phyloP scores from a whole-genome alignment of 2,888 invertebrate genomes.

The Lycophotia porphyrea region DNA sequence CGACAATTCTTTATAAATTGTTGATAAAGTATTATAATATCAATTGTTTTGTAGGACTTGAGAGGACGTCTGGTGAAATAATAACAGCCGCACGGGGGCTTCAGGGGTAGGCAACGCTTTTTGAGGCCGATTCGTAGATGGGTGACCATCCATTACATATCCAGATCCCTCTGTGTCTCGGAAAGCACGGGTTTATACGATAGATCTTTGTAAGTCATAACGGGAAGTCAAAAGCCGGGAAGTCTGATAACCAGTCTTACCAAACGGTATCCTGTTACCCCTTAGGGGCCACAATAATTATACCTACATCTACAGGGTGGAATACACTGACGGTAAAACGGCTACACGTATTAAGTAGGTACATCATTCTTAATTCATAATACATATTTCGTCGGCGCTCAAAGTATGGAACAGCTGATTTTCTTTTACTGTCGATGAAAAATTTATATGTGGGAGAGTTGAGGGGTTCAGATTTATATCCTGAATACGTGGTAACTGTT shows the following conservation, averaged over 20 bases:
- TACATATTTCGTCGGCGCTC: too few relatives aligned
- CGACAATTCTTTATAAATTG: slow-evolving; percentile 14
- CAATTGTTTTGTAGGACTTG: background rate
- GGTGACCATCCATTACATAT: background rate
- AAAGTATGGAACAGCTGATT: too few relatives aligned
- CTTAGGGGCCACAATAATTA: too few relatives aligned
- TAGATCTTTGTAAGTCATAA: background rate
- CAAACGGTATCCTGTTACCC: background rate
- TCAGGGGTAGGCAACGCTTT: background rate
- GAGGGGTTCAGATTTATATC: too few relatives aligned
- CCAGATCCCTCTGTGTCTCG: background rate
- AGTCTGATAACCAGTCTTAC: background rate
- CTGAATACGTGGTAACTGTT: too few relatives aligned
- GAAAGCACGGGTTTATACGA: background rate
- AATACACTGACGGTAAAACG: too few relatives aligned
- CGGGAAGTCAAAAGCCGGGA: too few relatives aligned
- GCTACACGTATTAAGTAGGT: too few relatives aligned
- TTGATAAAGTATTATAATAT: slow-evolving; percentile 3
- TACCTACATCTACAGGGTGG: too few relatives aligned
- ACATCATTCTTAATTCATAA: too few relatives aligned
- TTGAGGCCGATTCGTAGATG: background rate
- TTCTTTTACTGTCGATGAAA: too few relatives aligned
- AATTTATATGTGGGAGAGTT: too few relatives aligned
- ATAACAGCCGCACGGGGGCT: background rate
- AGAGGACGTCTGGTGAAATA: background rate